Evolutionary conservation across 2,797 vertebrate genomes (phyloP).

Genomic region (Centropyge bicolor): DNA sequence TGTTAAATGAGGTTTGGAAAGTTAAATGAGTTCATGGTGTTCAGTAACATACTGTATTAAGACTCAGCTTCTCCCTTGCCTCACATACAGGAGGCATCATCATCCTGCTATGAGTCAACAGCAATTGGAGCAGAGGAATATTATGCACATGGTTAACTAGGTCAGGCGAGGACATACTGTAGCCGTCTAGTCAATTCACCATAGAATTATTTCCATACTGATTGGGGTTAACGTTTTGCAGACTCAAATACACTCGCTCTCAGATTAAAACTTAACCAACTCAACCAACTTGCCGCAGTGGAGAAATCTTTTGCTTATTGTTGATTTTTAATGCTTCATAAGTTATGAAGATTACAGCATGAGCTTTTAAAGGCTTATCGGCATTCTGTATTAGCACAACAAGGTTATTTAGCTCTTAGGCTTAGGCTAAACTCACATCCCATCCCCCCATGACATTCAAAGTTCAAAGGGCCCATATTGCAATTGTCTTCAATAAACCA

Average conservation of each 20-base stretch:
- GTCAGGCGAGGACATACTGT: conserved; percentile 70
- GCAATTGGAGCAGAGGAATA: conserved; percentile 67
- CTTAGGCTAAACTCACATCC: conserved; percentile 41
- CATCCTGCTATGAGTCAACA: conserved; percentile 69
- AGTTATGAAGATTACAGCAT: conserved; percentile 58
- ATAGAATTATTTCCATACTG: conserved; percentile 58
- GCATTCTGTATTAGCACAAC: conserved; percentile 66
- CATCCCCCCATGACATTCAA: conserved; percentile 31
- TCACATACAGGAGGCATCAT: conserved; percentile 54
- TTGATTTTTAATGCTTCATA: conserved; percentile 55
- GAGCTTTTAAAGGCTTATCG: conserved; percentile 70
- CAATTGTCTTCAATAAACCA: conserved; percentile 38
- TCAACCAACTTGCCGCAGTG: conserved; percentile 29
- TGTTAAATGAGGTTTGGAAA: conserved; percentile 59
- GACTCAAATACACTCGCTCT: conserved; percentile 33
- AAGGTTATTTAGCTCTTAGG: conserved; percentile 66
- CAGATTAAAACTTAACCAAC: conserved; percentile 64
- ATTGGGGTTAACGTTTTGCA: conserved; percentile 65
- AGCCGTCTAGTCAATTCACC: conserved; percentile 60
- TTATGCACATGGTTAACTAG: conserved; percentile 70
- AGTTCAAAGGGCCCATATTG: conserved; percentile 53
- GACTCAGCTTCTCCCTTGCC: conserved; percentile 52
- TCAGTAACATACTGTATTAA: conserved; percentile 50
- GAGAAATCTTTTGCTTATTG: conserved; percentile 57
- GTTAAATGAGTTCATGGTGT: conserved; percentile 62